A percentile compares a stretch with the other conserved stretches of the same genome.
phyloP scores from a whole-genome alignment of 2,113 vertebrate species.

The Suricata suricatta region DNA sequence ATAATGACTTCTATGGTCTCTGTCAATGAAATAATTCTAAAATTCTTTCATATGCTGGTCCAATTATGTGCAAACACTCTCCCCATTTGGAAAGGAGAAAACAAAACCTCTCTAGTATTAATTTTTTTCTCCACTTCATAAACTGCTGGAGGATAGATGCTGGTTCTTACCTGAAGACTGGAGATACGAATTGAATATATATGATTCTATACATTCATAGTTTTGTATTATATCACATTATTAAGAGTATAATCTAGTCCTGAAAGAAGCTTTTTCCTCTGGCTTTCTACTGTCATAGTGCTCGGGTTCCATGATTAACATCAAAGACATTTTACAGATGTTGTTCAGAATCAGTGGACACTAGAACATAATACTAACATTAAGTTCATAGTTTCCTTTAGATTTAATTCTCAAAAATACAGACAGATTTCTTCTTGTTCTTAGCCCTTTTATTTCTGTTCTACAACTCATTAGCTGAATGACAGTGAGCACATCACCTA shows the following conservation, averaged over 20 bases:
- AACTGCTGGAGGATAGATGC: not conserved
- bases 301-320: not conserved
- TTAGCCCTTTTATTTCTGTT: not conserved
- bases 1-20: not conserved
- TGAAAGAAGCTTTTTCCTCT: not conserved
- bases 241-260: not conserved
- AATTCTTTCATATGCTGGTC: not conserved
- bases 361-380: not conserved
- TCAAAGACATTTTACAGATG: not conserved
- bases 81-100: not conserved
- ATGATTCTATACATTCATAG: not conserved
- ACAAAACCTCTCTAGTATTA: not conserved
- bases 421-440: not conserved
- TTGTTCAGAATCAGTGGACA: not conserved
- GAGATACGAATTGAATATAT: not conserved
- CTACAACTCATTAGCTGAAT: not conserved
- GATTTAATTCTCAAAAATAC: not conserved
- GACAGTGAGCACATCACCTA: not conserved
- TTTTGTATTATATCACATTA: slow-evolving; percentile 17
- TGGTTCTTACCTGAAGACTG: not conserved
- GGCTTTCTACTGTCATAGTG: not conserved
- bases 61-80: not conserved
- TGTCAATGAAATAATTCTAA: slow-evolving; percentile 30
- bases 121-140: not conserved
- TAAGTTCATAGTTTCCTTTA: not conserved